A percentile compares a stretch with the other conserved stretches of the same genome.
Evolutionary conservation across 1,140 invertebrate genomes (phyloP).

Genomic region (Anastrepha obliqua): DNA sequence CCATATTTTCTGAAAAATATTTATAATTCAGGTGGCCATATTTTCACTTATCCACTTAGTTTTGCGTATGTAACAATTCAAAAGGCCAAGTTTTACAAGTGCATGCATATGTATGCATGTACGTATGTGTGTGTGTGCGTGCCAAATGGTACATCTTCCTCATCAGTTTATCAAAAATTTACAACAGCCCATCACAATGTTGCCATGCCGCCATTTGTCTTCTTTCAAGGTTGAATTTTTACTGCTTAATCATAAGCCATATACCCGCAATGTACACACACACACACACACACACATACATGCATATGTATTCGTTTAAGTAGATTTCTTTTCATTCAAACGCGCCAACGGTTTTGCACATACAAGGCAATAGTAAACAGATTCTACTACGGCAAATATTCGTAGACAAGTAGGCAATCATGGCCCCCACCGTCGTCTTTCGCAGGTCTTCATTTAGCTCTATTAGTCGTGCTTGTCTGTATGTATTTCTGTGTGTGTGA

Average conservation of each 20-base stretch:
- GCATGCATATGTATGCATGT: too few relatives aligned
- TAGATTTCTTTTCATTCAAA: not conserved
- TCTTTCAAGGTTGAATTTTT: constrained; percentile 15
- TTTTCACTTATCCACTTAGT: too few relatives aligned
- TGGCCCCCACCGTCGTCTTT: not conserved
- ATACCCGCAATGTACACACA: not conserved
- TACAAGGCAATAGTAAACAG: not conserved
- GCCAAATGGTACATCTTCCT: not conserved
- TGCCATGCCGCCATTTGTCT: not conserved
- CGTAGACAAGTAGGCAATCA: not conserved
- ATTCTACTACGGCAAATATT: not conserved
- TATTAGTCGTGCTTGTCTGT: not conserved
- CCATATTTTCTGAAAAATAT: too few relatives aligned
- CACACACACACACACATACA: not conserved
- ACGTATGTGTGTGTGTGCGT: not conserved
- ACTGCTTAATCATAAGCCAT: not conserved
- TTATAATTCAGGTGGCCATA: too few relatives aligned
- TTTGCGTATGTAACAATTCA: too few relatives aligned
- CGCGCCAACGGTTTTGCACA: not conserved
- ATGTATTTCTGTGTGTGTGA: too few relatives aligned
- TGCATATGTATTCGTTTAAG: not conserved
- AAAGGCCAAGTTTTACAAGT: too few relatives aligned
- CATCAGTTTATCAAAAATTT: not conserved
- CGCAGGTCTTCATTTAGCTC: not conserved
- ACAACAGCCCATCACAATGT: not conserved